These are phyloP conservation scores for Pycnomerus fuliginosus DNA, from an alignment of 2,888 invertebrate species.

Conservation along the genomic window DNA sequence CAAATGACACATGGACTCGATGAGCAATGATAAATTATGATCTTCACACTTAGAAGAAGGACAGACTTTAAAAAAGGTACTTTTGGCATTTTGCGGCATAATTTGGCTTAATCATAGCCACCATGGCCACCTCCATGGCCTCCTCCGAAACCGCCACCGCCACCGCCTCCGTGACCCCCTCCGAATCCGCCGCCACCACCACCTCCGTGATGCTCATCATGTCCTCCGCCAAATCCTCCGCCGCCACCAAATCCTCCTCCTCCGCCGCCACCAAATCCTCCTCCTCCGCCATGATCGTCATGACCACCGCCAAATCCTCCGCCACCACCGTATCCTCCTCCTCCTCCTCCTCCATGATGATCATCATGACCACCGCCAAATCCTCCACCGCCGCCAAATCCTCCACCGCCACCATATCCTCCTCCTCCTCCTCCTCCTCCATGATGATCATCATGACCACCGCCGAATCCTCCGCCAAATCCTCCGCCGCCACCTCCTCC, in stretches of 20 bases:
- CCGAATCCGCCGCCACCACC: constrained; percentile 14
- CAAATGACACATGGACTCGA: constrained; percentile 30
- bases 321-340: constrained; percentile 13
- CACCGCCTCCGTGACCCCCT: constrained; percentile 20
- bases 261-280: constrained; percentile 19
- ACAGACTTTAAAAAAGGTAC: constrained; percentile 19
- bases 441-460: constrained; percentile 15
- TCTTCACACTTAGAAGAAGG: constrained; percentile 7
- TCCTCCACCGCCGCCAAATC: constrained; percentile 14
- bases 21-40: constrained; percentile 28
- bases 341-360: constrained; percentile 3
- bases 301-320: no score
- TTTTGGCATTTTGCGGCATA: constrained; percentile 9
- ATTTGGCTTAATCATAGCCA: constrained; percentile 12
- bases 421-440: constrained; percentile 22
- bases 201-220: constrained; percentile 14
- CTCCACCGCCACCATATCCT: constrained; percentile 16
- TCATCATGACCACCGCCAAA: neutral
- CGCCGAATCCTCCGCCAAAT: constrained; percentile 27
- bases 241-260: constrained; percentile 13
- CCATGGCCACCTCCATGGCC: constrained; percentile 22
- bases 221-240: constrained; percentile 16
- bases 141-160: constrained; percentile 24
- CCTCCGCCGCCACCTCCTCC: constrained; percentile 26
- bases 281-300: neutral